Conservation (phyloP, 2,797 vertebrate genomes). For the Acipenser oxyrinchus region DNA sequence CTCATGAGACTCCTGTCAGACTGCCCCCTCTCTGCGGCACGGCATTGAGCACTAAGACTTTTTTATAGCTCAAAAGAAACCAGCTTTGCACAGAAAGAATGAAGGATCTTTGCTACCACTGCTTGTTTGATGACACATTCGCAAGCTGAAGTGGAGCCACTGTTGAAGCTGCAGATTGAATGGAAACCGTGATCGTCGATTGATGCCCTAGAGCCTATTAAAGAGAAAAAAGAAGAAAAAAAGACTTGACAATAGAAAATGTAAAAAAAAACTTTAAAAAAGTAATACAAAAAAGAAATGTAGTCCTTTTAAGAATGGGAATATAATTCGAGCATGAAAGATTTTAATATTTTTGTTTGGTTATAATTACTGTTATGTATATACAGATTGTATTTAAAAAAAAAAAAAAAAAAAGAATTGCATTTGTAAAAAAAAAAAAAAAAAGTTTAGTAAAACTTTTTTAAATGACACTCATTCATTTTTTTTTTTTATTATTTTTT, state of each 20-base stretch:
- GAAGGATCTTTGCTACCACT: conserved; percentile 29
- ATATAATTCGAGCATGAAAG: conserved; percentile 61
- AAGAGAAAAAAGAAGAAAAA: conserved; percentile 25
- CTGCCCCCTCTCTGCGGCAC: conserved; percentile 45
- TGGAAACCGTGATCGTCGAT: conserved; percentile 38
- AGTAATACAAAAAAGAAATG: conserved; percentile 31
- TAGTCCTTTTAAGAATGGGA: conserved; percentile 48
- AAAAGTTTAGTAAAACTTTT: conserved; percentile 59
- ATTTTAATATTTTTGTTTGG: conserved; percentile 32
- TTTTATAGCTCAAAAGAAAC: conserved; percentile 42
- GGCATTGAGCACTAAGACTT: conserved; percentile 32
- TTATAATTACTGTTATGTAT: conserved; percentile 46
- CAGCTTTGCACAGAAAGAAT: conserved; percentile 47
- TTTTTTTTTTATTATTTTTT: too few species aligned
- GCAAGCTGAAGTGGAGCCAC: too few species aligned
- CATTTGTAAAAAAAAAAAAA: conserved; percentile 19
- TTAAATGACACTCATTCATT: conserved; percentile 37
- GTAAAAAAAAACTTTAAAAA: conserved; percentile 32
- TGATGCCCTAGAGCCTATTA: conserved; percentile 35
- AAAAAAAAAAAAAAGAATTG: conserved; percentile 22
- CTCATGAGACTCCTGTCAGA: conserved; percentile 30
- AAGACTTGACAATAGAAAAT: conserved; percentile 30
- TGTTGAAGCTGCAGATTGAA: conserved; percentile 23
- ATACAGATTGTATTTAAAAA: conserved; percentile 44
- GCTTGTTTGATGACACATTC: neutral